These are phyloP conservation scores for Grammomys dolichurus DNA, from an alignment of 2,113 vertebrate species.

Conservation along the genomic window DNA sequence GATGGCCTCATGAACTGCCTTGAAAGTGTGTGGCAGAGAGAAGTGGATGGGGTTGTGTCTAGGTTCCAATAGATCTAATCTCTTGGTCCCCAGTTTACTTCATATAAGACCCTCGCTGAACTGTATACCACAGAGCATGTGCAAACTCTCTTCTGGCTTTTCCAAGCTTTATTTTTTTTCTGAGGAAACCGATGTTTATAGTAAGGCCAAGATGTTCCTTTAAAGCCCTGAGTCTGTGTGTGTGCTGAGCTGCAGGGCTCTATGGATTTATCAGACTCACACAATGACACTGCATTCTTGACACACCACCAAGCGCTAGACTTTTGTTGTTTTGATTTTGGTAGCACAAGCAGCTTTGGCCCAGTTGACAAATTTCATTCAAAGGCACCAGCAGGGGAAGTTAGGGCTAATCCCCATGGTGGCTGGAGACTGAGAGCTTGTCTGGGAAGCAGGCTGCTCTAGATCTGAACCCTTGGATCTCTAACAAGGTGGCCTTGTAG, in stretches of 20 bases:
- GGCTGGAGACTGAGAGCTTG: conserved; percentile 51
- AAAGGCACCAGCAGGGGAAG: conserved; percentile 45
- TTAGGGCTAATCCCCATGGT: neutral
- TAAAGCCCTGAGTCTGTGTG: neutral
- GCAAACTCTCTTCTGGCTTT: neutral
- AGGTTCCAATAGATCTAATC: conserved; percentile 13
- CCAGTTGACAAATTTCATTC: conserved; percentile 52
- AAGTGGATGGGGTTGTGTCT: neutral
- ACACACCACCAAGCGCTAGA: conserved; percentile 61
- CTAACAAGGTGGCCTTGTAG: neutral
- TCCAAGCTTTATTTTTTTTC: neutral
- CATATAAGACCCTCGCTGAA: neutral
- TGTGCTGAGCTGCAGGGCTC: too few relatives aligned
- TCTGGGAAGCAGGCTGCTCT: conserved; percentile 4
- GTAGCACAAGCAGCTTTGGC: conserved; percentile 22
- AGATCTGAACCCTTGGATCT: neutral
- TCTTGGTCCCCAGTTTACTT: neutral
- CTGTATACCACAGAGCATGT: neutral
- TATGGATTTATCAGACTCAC: neutral
- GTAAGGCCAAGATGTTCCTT: neutral
- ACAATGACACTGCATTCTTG: fast-evolving
- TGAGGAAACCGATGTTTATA: neutral
- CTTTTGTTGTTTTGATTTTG: conserved; percentile 78
- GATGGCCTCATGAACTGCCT: neutral
- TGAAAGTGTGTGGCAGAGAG: neutral